Conservation (phyloP, 2,888 invertebrate genomes). For the Macroteleia sp. region DNA sequence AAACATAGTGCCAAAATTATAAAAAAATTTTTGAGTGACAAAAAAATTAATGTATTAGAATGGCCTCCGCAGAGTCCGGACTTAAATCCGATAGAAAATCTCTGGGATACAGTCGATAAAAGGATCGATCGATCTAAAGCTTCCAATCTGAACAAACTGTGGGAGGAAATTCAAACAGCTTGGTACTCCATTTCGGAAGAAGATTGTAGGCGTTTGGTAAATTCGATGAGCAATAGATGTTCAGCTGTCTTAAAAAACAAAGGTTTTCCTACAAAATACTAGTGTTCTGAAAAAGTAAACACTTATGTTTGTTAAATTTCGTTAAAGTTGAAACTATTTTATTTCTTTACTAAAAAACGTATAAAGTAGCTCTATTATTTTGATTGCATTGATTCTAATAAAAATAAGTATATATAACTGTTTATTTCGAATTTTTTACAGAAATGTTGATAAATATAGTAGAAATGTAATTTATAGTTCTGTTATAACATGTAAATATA, state of each 20-base stretch:
- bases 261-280: slow-evolving; percentile 20
- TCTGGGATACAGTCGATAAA: slow-evolving; percentile 8
- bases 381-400: neutral
- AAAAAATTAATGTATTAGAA: slow-evolving; percentile 9
- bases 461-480: neutral
- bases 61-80: slow-evolving; percentile 21
- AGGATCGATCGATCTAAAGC: slow-evolving; percentile 12
- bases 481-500: neutral
- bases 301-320: slow-evolving; percentile 5
- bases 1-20: slow-evolving; percentile 17
- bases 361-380: slow-evolving; percentile 12
- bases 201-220: slow-evolving; percentile 16
- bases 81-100: slow-evolving; percentile 21
- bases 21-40: slow-evolving; percentile 11
- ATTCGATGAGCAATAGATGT: slow-evolving; percentile 9
- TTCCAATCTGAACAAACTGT: slow-evolving; percentile 9
- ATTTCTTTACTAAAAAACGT: slow-evolving; percentile 1
- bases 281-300: slow-evolving; percentile 1
- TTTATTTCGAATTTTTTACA: neutral
- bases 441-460: neutral
- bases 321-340: slow-evolving; percentile 3
- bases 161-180: slow-evolving; percentile 26
- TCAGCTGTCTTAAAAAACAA: slow-evolving; percentile 17
- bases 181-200: slow-evolving; percentile 15
- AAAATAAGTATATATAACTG: neutral